Evolutionary conservation across 1,140 invertebrate genomes (phyloP), one percentile per base, ranked within the genome.

Genomic region (Meloidogyne exigua): DNA sequence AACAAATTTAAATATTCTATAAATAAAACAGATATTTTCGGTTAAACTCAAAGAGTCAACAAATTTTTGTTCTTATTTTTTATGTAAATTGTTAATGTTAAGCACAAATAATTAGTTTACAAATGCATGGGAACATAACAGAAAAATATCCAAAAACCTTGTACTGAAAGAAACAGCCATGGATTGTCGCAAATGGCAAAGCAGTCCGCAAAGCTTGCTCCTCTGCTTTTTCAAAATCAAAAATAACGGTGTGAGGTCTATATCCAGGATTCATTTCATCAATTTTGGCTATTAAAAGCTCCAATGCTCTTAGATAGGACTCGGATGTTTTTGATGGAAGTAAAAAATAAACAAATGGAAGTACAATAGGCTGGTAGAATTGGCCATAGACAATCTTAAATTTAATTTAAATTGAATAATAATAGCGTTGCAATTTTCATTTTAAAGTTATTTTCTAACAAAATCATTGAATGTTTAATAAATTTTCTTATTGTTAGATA

Each of bases 171-270:
- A 68, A 68, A 42, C 66, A 68, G 0, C 66, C 66, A 1, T 68
- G 66, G 15, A 68, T 32, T n/a, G 28, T 68, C 0, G 66, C 66
- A 68, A 36, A 36, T 7, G 66, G 66, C 21, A 68, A 36, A 36
- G 28, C 39, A 21, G 66, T 42, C 21, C 21, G 66, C 5, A 68
- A 68, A 7, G 66, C 66, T 21, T 36, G 66, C 25, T 68, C 66
- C n/a, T 32, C 66, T 18, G 66, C 66, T 21, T 68, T 68, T 68
- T 68, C 66, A 42, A 68, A 68, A 28, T 70, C 68, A 18, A 44
- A 26, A 10, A 70, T 21, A 39, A 70, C 13, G 12, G 25, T 70
- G 18, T 25, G 23, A 1, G 68, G 68, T 5, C 68, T 23, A 18
- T 26, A n/a, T n/a, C 68, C 68, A 28, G 68, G 68, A 7, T 18